Base-by-base conservation (phyloP, 2,113 vertebrate species). In the Rhinopomastus cyanomelas region DNA sequence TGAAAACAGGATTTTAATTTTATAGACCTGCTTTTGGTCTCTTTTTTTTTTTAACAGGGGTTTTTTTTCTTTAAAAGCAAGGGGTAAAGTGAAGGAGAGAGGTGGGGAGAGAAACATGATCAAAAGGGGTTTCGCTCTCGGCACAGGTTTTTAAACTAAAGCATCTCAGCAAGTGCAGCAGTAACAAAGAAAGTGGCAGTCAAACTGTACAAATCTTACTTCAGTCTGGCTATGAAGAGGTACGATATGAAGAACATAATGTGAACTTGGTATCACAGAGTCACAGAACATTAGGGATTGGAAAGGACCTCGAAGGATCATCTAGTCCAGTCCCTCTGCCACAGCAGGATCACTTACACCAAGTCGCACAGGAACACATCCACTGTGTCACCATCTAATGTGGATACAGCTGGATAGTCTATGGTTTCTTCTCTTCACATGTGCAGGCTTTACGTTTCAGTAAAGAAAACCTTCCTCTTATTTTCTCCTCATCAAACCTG, bases 1-100 rank as follows among this genome's bases (percentile, higher is more conserved):
- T 83, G n/a, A 90, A 94, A 93, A 56, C 49, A 52, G 29, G 23
- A 16, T 88, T 26, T 81, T 79, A 23, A 44, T 87, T 79, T 78
- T 5, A 57, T 73, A 22, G 18, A 2, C 10, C 27, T 81, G 39
- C 11, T 67, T 64, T n/a, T 12, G 52, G 44, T 77, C 55, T 71
- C 16, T 5, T 27, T 55, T 56, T 62, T 71, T 57, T 83, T 68
- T 14, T 34, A 85, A 60, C 13, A 10, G 26, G 30, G 19, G 22
- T 85, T 88, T 83, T 32, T 39, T 81, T 90, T 86, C 22, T 90
- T 44, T 86, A 6, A 86, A 53, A 30, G 30, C 36, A 69, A 73
- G 9, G 23, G 68, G 39, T 90, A 78, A 88, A 92, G 65, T 79
- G 66, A 85, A 88, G 42, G 68, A 76, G 20, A 37, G 62, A 65